Percentiles rank a stretch among this genome's conserved stretches.
Conservation (phyloP, 2,797 vertebrate genomes). For the Rhabdomys pumilio region DNA sequence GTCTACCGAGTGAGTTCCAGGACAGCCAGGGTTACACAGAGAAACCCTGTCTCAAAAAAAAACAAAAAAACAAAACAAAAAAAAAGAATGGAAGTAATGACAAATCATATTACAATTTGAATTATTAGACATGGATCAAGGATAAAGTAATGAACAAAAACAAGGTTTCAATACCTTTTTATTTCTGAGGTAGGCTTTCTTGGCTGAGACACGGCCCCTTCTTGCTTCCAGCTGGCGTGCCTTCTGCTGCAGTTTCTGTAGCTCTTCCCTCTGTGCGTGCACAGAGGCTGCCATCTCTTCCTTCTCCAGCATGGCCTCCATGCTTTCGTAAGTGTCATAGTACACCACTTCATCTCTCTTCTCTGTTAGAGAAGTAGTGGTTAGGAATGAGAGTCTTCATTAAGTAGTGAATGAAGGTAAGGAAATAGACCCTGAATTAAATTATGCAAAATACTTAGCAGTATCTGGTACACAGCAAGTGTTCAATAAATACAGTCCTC, state of each 20-base stretch:
- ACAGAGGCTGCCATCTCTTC: constrained; percentile 90
- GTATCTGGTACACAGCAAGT: not conserved
- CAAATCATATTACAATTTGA: constrained; percentile 28
- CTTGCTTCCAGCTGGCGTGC: constrained; percentile 97
- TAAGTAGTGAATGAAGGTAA: not conserved
- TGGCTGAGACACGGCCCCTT: constrained; percentile 97
- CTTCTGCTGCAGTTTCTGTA: constrained; percentile 94
- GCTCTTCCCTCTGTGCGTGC: constrained; percentile 93
- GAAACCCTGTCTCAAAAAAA: too few relatives aligned
- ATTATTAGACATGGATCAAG: not conserved
- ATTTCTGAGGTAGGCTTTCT: constrained; percentile 99
- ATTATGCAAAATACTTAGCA: not conserved
- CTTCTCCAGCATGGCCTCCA: constrained; percentile 96
- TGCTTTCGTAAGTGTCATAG: constrained; percentile 98
- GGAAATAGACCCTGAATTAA: not conserved
- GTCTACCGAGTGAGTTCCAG: too few relatives aligned
- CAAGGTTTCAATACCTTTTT: constrained; percentile 93
- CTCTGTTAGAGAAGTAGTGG: constrained; percentile 89
- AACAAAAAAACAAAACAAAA: too few relatives aligned
- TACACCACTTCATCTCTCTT: constrained; percentile 98
- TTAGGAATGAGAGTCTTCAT: not conserved
- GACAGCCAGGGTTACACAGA: too few relatives aligned
- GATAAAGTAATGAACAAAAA: constrained; percentile 5
- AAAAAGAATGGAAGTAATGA: constrained; percentile 6
- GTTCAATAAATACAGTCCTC: not conserved